Percentiles rank a stretch among this genome's conserved stretches.
Conservation (phyloP, 1,140 invertebrate genomes). For the Nymphalis io region DNA sequence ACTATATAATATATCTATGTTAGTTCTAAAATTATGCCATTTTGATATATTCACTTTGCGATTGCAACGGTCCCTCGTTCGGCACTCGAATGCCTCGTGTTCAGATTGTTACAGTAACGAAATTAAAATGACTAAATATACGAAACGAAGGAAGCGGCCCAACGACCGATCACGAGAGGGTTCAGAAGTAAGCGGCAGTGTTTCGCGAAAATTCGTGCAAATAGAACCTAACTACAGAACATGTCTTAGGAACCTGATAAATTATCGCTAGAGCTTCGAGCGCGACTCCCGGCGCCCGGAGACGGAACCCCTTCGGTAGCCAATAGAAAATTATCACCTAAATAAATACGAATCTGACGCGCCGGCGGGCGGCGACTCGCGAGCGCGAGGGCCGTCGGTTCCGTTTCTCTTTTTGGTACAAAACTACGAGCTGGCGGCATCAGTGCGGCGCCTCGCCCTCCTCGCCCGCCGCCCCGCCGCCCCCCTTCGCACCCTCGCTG, state of each 20-base stretch:
- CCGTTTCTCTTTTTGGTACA: conserved; percentile 68
- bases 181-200: conserved; percentile 78
- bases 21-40: conserved; percentile 80
- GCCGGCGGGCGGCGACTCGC: no score
- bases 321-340: conserved; percentile 81
- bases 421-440: conserved; percentile 66
- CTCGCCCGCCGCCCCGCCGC: conserved; percentile 37
- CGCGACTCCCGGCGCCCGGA: conserved; percentile 58
- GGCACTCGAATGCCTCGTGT: conserved; percentile 78
- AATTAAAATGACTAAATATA: conserved; percentile 62
- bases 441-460: conserved; percentile 60
- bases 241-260: conserved; percentile 80
- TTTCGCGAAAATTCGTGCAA: conserved; percentile 78
- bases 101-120: conserved; percentile 70
- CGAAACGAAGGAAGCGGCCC: conserved; percentile 66
- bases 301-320: conserved; percentile 75
- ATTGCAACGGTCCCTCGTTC: conserved; percentile 80
- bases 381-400: conserved; percentile 42
- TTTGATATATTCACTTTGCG: conserved; percentile 79
- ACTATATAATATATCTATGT: conserved; percentile 78
- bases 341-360: conserved; percentile 75
- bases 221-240: conserved; percentile 79
- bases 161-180: conserved; percentile 62
- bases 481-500: conserved; percentile 34
- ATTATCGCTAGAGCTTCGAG: conserved; percentile 79